These are phyloP conservation scores for Sclerodermus sp. DNA, from an alignment of 2,888 invertebrate species.

Conservation along the genomic window DNA sequence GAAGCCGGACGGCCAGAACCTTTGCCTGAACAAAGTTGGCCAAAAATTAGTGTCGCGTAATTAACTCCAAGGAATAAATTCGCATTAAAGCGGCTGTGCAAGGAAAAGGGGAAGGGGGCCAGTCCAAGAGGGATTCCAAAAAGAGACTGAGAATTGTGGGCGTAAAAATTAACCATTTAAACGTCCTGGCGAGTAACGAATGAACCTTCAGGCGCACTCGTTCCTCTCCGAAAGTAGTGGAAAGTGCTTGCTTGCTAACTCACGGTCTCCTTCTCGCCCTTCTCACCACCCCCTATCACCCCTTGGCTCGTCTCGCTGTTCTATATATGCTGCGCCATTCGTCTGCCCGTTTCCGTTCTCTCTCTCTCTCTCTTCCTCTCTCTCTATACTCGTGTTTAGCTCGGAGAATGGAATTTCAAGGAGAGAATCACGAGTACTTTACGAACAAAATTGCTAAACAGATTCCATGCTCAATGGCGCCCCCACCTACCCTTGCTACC, in stretches of 20 bases:
- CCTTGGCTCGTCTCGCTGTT: neutral
- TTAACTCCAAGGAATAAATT: constrained; percentile 53
- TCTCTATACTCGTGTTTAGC: too few species aligned
- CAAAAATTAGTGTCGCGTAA: constrained; percentile 54
- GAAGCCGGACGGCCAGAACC: constrained; percentile 24
- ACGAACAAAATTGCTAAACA: constrained; percentile 17
- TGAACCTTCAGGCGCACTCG: constrained; percentile 45
- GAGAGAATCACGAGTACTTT: constrained; percentile 11
- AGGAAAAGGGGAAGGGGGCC: constrained; percentile 1
- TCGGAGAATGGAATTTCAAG: too few species aligned
- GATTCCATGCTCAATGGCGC: constrained; percentile 16
- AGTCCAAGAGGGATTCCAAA: constrained; percentile 11
- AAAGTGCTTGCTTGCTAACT: constrained; percentile 13
- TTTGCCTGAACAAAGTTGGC: constrained; percentile 41
- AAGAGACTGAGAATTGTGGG: constrained; percentile 38
- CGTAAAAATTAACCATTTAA: constrained; percentile 51
- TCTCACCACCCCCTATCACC: neutral
- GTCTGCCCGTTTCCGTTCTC: neutral
- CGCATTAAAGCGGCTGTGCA: constrained; percentile 42
- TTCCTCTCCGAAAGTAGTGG: constrained; percentile 29
- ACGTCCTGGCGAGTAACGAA: constrained; percentile 43
- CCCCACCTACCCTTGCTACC: too few species aligned
- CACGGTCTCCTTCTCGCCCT: constrained; percentile 1
- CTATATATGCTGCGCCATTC: neutral
- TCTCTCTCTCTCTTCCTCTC: constrained; percentile 1